These are phyloP conservation scores for Pimpla rufipes DNA, from an alignment of 2,888 invertebrate species.

Conservation along the genomic window DNA sequence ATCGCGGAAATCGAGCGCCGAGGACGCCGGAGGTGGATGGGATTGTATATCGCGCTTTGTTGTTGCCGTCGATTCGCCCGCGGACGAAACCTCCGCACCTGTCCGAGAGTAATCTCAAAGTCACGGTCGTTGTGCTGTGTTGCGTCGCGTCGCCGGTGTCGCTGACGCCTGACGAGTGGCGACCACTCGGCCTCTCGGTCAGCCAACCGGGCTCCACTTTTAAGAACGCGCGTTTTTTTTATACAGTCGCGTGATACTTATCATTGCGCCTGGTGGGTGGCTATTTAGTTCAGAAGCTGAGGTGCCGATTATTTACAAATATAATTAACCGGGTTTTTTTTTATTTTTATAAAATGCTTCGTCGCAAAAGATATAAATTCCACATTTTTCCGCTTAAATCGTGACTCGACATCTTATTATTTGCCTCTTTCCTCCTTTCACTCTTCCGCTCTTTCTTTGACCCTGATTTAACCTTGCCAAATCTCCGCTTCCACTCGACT, in stretches of 20 bases:
- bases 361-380: too few species aligned
- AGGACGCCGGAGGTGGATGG: background rate
- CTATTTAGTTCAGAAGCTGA: background rate
- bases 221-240: background rate
- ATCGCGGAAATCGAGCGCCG: conserved; percentile 61
- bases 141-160: background rate
- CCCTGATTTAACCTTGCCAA: too few species aligned
- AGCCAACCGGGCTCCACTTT: conserved; percentile 10
- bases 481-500: too few species aligned
- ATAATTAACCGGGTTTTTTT: too few species aligned
- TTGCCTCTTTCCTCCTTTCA: too few species aligned
- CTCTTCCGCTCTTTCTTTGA: too few species aligned
- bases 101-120: background rate
- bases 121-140: background rate
- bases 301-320: background rate
- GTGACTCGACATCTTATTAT: too few species aligned
- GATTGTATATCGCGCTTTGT: background rate
- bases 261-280: conserved; percentile 5
- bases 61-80: background rate
- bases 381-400: too few species aligned
- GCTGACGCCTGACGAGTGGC: background rate
- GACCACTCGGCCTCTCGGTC: background rate
- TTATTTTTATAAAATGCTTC: too few species aligned
- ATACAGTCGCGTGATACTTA: conserved; percentile 42
- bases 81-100: background rate